Conservation (phyloP, 1,140 invertebrate genomes). For the Battus philenor region DNA sequence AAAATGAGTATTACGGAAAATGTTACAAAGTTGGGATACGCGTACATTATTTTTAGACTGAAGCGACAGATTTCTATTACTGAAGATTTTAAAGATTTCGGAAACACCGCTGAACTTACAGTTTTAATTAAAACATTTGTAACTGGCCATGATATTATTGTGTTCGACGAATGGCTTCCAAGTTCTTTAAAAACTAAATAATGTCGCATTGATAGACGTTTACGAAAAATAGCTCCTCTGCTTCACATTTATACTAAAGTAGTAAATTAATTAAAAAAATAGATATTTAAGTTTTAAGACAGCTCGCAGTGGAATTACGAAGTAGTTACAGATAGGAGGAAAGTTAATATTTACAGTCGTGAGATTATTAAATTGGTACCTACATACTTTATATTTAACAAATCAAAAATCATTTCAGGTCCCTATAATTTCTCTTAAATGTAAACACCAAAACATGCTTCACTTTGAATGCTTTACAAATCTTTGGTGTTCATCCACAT, state of each 20-base stretch:
- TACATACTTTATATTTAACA: conserved; percentile 64
- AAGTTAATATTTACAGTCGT: conserved; percentile 44
- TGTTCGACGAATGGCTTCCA: conserved; percentile 55
- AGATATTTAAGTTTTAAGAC: conserved; percentile 44
- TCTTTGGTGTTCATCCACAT: conserved; percentile 73
- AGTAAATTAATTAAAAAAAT: conserved; percentile 57
- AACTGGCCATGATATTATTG: conserved; percentile 66
- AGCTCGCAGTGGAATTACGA: conserved; percentile 54
- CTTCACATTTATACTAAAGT: conserved; percentile 48
- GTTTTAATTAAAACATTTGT: conserved; percentile 57
- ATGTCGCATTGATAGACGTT: conserved; percentile 29
- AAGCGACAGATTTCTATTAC: conserved; percentile 4
- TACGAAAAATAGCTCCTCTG: conserved; percentile 46
- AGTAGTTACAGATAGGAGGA: conserved; percentile 43
- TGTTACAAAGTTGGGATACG: conserved; percentile 18
- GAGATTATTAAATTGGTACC: conserved; percentile 72
- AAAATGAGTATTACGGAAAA: conserved; percentile 54
- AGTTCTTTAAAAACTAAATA: conserved; percentile 48
- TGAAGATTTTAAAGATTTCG: conserved; percentile 15
- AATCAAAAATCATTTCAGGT: conserved; percentile 69
- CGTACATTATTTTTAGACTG: conserved; percentile 8
- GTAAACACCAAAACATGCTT: conserved; percentile 68
- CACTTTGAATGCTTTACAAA: conserved; percentile 57
- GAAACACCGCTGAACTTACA: conserved; percentile 32
- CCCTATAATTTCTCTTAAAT: conserved; percentile 72